phyloP scores from a whole-genome alignment of 2,113 vertebrate genomes.

The Centropristis striata region DNA sequence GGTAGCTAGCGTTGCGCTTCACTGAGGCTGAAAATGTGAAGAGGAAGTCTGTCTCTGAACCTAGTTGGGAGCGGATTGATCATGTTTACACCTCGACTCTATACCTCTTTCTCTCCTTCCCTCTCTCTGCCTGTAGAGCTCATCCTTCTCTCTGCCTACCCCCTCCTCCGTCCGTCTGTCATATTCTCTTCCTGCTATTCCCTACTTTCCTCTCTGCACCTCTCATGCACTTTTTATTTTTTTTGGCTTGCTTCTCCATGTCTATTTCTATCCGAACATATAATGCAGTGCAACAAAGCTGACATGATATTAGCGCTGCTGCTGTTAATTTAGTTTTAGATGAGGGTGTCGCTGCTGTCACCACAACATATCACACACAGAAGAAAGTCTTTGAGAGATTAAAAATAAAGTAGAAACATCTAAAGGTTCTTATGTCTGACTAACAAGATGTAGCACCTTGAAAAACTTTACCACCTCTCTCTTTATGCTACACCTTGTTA shows the following conservation, averaged over 20 bases:
- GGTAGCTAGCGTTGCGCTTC: slow-evolving; percentile 75
- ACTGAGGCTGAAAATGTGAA: slow-evolving; percentile 80
- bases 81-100: slow-evolving; percentile 77
- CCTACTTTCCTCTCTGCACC: slow-evolving; percentile 36
- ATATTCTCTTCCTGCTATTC: slow-evolving; percentile 35
- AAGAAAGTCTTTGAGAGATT: slow-evolving; percentile 17
- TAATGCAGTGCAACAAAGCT: neutral
- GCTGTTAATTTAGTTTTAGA: slow-evolving; percentile 39
- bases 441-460: slow-evolving; percentile 28
- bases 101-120: slow-evolving; percentile 48
- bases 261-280: slow-evolving; percentile 23
- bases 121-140: slow-evolving; percentile 45
- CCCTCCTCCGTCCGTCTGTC: slow-evolving; percentile 47
- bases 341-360: slow-evolving; percentile 23
- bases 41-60: slow-evolving; percentile 74
- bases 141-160: slow-evolving; percentile 50
- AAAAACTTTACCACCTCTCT: slow-evolving; percentile 11
- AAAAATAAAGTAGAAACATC: slow-evolving; percentile 13
- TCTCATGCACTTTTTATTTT: slow-evolving; percentile 30
- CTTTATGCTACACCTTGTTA: slow-evolving; percentile 5
- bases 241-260: slow-evolving; percentile 16
- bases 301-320: slow-evolving; percentile 12
- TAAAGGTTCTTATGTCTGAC: neutral
- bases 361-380: neutral
- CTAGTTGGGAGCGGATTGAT: slow-evolving; percentile 81